Conservation (phyloP, 2,888 invertebrate species). For the Quadroppia sp. region DNA sequence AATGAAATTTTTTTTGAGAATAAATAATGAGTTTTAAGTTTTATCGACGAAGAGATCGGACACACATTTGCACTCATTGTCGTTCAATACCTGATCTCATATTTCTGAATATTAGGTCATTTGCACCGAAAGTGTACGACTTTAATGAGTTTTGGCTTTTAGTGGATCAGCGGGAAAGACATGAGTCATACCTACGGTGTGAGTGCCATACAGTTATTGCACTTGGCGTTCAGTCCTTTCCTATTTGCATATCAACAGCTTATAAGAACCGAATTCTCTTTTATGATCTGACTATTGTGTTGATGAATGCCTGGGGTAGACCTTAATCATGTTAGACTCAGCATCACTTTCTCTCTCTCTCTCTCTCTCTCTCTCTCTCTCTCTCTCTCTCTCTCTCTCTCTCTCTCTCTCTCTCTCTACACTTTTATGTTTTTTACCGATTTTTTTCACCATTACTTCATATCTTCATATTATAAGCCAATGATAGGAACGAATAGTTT, state of each 20-base stretch:
- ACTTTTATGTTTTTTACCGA: not conserved
- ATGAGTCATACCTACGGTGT: no score
- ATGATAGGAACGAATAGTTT: not conserved
- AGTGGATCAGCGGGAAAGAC: slow-evolving; percentile 13
- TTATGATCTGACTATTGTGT: slow-evolving; percentile 27
- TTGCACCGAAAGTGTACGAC: not conserved
- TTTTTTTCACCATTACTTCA: not conserved
- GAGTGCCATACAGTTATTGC: not conserved
- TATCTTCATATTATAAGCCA: not conserved
- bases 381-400: slow-evolving; percentile 34
- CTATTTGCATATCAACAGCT: slow-evolving; percentile 30
- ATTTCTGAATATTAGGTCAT: not conserved
- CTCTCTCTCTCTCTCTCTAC: not conserved
- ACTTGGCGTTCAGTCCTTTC: not conserved
- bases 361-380: slow-evolving; percentile 25
- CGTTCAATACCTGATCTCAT: not conserved
- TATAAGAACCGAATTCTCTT: slow-evolving; percentile 25
- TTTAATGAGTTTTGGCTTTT: slow-evolving; percentile 25
- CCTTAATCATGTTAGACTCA: slow-evolving; percentile 27
- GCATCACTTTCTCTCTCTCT: not conserved
- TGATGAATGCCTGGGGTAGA: slow-evolving; percentile 30
- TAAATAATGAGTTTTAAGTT: no score
- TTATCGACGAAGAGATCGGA: no score
- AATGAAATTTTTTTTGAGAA: no score
- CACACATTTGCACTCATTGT: no score